Evolutionary conservation across 2,888 invertebrate genomes (phyloP).

Genomic region (Pristionchus mayeri): DNA sequence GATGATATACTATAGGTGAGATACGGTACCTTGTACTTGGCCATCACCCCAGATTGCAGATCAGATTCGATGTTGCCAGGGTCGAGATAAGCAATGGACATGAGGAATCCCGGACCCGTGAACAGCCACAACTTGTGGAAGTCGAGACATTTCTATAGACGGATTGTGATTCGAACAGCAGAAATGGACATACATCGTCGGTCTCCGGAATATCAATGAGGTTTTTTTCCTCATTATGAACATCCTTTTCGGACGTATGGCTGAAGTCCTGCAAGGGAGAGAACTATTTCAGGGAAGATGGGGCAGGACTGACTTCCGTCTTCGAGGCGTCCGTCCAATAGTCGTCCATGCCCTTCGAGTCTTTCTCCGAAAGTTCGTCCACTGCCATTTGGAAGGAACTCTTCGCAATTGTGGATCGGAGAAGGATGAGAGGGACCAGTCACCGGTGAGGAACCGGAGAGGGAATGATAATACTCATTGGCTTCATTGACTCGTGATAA

Average conservation of each 20-base stretch:
- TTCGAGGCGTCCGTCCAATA: not conserved
- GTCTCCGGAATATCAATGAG: constrained; percentile 33
- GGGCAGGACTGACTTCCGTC: not conserved
- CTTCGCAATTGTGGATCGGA: no score
- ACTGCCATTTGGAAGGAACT: not conserved
- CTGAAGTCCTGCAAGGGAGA: not conserved
- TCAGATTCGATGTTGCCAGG: constrained; percentile 94
- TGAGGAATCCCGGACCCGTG: constrained; percentile 91
- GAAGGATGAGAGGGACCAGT: not conserved
- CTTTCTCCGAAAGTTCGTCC: not conserved
- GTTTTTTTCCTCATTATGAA: not conserved
- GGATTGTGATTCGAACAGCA: not conserved
- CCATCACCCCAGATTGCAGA: constrained; percentile 87
- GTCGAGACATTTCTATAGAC: constrained; percentile 76
- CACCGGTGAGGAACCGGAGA: no score
- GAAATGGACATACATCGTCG: constrained; percentile 20
- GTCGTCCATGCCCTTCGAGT: not conserved
- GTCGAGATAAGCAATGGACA: constrained; percentile 94
- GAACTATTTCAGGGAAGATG: no score
- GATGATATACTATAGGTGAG: no score
- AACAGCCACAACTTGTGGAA: constrained; percentile 91
- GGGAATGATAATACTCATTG: no score
- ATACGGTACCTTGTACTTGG: constrained; percentile 87
- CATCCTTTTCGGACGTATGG: not conserved
- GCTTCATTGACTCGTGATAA: not conserved